These are phyloP conservation scores for Syngnathoides biaculeatus DNA, from an alignment of 2,113 vertebrate genomes.

Conservation along the genomic window DNA sequence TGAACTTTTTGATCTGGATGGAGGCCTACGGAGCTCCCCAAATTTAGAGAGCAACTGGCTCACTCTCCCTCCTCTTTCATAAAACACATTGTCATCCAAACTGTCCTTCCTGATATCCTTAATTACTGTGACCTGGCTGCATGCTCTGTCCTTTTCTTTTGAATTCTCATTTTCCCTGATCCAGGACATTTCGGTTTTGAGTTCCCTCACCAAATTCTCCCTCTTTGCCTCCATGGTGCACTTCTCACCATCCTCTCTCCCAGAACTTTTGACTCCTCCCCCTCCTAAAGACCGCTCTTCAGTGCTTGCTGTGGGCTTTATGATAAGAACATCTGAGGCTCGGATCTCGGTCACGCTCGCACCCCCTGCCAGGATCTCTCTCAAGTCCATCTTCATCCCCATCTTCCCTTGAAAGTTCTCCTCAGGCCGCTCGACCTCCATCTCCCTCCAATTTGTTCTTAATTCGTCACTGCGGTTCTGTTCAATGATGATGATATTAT, in stretches of 20 bases:
- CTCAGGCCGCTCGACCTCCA: constrained; percentile 38
- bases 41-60: constrained; percentile 77
- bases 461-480: constrained; percentile 51
- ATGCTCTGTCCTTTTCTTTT: constrained; percentile 39
- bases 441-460: constrained; percentile 49
- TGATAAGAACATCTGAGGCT: constrained; percentile 72
- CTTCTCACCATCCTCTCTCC: constrained; percentile 38
- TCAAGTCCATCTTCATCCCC: constrained; percentile 69
- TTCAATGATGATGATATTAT: constrained; percentile 78
- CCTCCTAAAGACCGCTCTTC: constrained; percentile 41
- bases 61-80: constrained; percentile 69
- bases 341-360: constrained; percentile 72
- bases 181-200: constrained; percentile 42
- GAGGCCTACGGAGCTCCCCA: constrained; percentile 61
- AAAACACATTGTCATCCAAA: constrained; percentile 36
- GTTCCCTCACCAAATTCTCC: constrained; percentile 35
- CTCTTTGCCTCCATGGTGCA: constrained; percentile 21
- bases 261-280: constrained; percentile 11
- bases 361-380: constrained; percentile 66
- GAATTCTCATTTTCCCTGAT: constrained; percentile 40
- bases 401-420: constrained; percentile 54
- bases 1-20: constrained; percentile 74
- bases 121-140: constrained; percentile 43
- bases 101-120: constrained; percentile 40
- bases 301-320: constrained; percentile 50